Evolutionary conservation across 2,113 vertebrate genomes (phyloP).

Genomic region (Muscicapa adusta): DNA sequence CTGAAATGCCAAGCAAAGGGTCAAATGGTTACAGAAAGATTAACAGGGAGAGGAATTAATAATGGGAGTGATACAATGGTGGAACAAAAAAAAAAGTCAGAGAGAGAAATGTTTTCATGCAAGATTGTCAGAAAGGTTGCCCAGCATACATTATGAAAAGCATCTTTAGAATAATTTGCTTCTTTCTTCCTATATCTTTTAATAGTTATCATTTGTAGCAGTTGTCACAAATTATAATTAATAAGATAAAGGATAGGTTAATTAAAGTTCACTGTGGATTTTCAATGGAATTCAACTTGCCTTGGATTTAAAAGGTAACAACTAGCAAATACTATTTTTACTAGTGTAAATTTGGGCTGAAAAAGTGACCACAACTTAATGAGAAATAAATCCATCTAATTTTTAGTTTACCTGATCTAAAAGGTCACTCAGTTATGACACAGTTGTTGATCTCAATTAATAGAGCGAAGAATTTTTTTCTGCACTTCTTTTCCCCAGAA

Average conservation of each 20-base stretch:
- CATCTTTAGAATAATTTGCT: not conserved
- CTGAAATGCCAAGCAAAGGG: not conserved
- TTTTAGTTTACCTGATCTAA: not conserved
- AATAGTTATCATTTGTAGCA: not conserved
- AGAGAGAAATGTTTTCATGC: not conserved
- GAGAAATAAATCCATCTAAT: not conserved
- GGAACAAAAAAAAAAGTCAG: not conserved
- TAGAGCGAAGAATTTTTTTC: not conserved
- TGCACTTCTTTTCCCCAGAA: rapidly evolving
- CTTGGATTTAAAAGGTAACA: not conserved
- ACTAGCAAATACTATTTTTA: not conserved
- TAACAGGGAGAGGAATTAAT: not conserved
- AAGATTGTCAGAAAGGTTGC: not conserved
- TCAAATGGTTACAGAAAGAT: not conserved
- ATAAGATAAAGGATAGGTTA: not conserved
- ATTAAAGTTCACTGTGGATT: not conserved
- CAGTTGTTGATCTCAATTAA: not conserved
- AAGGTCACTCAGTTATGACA: not conserved
- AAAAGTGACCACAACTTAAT: not conserved
- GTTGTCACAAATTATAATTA: not conserved
- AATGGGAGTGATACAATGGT: not conserved
- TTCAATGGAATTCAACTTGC: not conserved
- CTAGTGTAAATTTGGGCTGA: not conserved
- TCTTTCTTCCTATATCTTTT: not conserved
- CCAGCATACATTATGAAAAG: not conserved